A percentile compares a stretch with the other conserved stretches of the same genome.
Conservation (phyloP, 2,797 vertebrate genomes). For the Microchirus variegatus region DNA sequence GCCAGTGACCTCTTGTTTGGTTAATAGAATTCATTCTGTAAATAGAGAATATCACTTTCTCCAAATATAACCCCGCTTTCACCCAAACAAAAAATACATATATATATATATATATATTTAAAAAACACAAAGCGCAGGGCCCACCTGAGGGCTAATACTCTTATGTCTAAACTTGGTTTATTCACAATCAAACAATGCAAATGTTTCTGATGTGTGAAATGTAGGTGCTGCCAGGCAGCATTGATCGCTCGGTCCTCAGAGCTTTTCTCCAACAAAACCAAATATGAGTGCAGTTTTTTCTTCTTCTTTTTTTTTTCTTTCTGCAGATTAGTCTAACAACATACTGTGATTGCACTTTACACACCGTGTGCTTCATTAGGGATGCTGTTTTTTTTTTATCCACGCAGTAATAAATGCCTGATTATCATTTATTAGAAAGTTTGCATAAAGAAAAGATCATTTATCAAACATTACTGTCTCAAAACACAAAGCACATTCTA, state of each 20-base stretch:
- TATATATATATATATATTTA: conserved; percentile 41
- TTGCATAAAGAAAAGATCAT: background rate
- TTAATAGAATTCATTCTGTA: conserved; percentile 80
- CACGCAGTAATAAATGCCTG: no score
- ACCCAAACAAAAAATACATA: conserved; percentile 44
- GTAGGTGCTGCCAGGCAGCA: conserved; percentile 67
- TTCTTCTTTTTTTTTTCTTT: conserved; percentile 17
- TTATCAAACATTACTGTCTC: conserved; percentile 1
- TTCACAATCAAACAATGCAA: conserved; percentile 77
- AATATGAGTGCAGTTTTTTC: conserved; percentile 22
- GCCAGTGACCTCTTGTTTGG: conserved; percentile 68
- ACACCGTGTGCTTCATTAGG: conserved; percentile 9
- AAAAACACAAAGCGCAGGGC: conserved; percentile 54
- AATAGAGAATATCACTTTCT: conserved; percentile 72
- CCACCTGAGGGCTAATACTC: conserved; percentile 68
- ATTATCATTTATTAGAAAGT: background rate
- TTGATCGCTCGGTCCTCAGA: conserved; percentile 64
- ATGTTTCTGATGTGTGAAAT: conserved; percentile 73
- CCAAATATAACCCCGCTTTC: conserved; percentile 66
- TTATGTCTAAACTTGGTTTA: conserved; percentile 67
- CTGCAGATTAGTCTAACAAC: conserved; percentile 40
- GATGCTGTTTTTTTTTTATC: background rate
- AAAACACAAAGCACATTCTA: background rate
- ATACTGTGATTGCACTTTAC: background rate
- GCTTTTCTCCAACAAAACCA: conserved; percentile 57